Percentiles rank a stretch among this genome's conserved stretches.
Conservation (phyloP, 2,888 invertebrate species). For the Hoplodrina blanda region DNA sequence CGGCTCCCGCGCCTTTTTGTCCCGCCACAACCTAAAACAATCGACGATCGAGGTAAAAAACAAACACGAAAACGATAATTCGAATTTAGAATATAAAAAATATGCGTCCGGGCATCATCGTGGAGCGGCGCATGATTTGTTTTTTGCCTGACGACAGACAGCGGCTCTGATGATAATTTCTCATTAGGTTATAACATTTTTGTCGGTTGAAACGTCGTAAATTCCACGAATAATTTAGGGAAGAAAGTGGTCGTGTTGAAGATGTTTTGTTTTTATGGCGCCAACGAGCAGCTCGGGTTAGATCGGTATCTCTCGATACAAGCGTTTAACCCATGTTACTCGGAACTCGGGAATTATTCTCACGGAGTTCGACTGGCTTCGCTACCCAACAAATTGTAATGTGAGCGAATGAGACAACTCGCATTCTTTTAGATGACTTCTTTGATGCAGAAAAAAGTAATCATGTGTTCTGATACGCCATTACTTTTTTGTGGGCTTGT, state of each 20-base stretch:
- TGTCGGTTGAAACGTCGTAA: conserved; percentile 88
- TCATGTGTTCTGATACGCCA: conserved; percentile 56
- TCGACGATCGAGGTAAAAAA: conserved; percentile 80
- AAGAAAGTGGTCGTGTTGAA: conserved; percentile 88
- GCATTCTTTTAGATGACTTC: conserved; percentile 66
- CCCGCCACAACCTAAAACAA: conserved; percentile 84
- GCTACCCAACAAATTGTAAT: conserved; percentile 86
- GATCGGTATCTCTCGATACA: conserved; percentile 89
- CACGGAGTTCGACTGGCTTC: conserved; percentile 78
- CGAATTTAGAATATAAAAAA: conserved; percentile 84
- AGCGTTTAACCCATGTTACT: conserved; percentile 90
- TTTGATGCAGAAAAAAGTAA: conserved; percentile 62
- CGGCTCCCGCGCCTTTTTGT: conserved; percentile 82
- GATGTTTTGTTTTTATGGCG: conserved; percentile 91
- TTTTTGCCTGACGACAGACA: conserved; percentile 84
- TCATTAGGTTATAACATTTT: conserved; percentile 90
- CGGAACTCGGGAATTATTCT: conserved; percentile 87
- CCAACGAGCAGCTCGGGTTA: conserved; percentile 88
- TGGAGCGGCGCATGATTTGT: conserved; percentile 78
- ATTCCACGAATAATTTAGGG: conserved; percentile 90
- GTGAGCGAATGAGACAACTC: conserved; percentile 76
- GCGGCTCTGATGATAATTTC: conserved; percentile 88
- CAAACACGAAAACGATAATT: conserved; percentile 82
- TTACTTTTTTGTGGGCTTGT: conserved; percentile 52
- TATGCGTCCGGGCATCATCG: conserved; percentile 78